These are phyloP conservation scores for Coracias cyanogaster DNA, from an alignment of 2,797 vertebrate species.

Conservation along the genomic window DNA sequence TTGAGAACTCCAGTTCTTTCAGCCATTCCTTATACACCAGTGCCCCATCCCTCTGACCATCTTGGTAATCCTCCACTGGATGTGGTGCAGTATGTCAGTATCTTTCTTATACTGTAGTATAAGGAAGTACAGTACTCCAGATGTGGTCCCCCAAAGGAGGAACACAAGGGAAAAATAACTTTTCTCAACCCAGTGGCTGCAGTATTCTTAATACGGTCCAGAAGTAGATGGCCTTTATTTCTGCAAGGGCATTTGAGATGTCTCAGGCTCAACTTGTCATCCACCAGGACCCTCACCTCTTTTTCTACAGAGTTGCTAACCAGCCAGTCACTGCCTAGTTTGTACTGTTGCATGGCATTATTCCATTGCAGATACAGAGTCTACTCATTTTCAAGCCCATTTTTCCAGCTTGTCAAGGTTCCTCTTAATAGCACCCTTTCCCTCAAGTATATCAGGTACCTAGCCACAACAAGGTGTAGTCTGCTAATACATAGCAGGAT, in stretches of 20 bases:
- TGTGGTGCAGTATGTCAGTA: not conserved
- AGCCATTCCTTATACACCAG: not conserved
- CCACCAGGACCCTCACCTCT: not conserved
- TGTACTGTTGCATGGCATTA: not conserved
- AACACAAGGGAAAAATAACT: not conserved
- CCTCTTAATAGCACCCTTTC: not conserved
- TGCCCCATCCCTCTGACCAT: not conserved
- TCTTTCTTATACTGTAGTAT: not conserved
- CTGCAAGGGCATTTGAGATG: not conserved
- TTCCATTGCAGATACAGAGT: not conserved
- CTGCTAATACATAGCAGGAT: not conserved
- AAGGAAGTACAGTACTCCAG: not conserved
- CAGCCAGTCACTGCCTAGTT: not conserved
- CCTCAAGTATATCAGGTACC: not conserved
- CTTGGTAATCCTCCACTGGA: not conserved
- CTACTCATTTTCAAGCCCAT: not conserved
- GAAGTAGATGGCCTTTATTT: not conserved
- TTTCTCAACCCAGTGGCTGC: not conserved
- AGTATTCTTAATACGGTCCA: not conserved
- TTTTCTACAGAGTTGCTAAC: not conserved
- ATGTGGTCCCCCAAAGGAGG: not conserved
- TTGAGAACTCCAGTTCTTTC: not conserved
- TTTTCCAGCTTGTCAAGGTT: not conserved
- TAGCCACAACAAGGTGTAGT: not conserved
- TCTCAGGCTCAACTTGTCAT: not conserved